A percentile compares a stretch with the other conserved stretches of the same genome.
These are phyloP conservation scores for Hydraecia micacea DNA, from an alignment of 2,888 invertebrate genomes.

Conservation along the genomic window DNA sequence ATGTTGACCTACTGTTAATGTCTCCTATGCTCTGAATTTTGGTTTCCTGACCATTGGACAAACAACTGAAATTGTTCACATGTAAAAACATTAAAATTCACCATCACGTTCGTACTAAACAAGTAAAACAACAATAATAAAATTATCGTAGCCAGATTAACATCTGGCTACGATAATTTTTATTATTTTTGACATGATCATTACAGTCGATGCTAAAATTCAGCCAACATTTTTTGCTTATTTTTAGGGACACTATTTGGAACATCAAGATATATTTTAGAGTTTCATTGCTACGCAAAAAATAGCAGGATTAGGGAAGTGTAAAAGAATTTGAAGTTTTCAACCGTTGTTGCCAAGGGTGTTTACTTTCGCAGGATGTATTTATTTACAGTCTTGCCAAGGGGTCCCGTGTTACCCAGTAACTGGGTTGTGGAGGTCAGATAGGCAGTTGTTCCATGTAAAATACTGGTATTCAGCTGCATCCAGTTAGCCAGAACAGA, in stretches of 20 bases:
- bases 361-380: not conserved
- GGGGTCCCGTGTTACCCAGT: not conserved
- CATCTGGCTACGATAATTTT: too few relatives aligned
- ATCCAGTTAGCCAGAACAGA: too few relatives aligned
- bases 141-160: slow-evolving; percentile 21
- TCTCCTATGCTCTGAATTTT: not conserved
- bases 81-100: too few relatives aligned
- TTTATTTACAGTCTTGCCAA: not conserved
- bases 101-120: not conserved
- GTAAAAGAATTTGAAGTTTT: not conserved
- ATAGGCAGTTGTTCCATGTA: too few relatives aligned
- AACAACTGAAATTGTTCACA: not conserved
- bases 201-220: slow-evolving; percentile 11
- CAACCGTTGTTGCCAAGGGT: not conserved
- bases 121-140: slow-evolving; percentile 8
- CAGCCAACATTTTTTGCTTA: not conserved
- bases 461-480: too few relatives aligned
- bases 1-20: too few relatives aligned
- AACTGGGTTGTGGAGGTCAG: not conserved
- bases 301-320: too few relatives aligned
- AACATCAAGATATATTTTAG: not conserved
- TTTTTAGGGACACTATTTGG: not conserved
- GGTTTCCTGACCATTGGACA: not conserved
- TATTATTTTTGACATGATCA: slow-evolving; percentile 14
- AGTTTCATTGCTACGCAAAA: not conserved